Percentiles rank a stretch among this genome's conserved stretches.
Conservation (phyloP, 2,888 invertebrate genomes). For the Orthosia cruda region DNA sequence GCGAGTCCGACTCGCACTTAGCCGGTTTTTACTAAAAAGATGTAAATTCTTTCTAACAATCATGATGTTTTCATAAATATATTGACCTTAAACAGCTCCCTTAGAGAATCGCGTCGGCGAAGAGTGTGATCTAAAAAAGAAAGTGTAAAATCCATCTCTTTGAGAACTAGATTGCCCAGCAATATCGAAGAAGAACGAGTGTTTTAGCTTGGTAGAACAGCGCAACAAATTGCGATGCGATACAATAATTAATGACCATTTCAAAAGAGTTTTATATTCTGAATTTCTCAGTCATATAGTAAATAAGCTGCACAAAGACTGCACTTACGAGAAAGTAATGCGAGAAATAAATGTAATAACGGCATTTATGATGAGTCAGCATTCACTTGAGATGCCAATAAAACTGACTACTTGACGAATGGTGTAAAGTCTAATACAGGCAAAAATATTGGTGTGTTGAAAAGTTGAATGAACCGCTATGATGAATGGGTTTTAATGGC, state of each 20-base stretch:
- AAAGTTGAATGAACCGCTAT: not conserved
- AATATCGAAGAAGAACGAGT: no score
- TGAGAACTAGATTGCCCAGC: no score
- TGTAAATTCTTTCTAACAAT: no score
- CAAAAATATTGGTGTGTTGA: constrained; percentile 16
- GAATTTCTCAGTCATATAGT: constrained; percentile 32
- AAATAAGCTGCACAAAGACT: constrained; percentile 37
- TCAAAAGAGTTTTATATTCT: constrained; percentile 27
- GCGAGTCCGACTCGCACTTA: no score
- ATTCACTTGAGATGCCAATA: constrained; percentile 24
- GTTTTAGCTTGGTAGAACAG: no score
- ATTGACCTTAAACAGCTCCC: no score
- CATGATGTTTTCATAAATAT: no score
- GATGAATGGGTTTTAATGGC: not conserved
- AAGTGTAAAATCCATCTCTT: no score
- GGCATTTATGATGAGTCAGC: constrained; percentile 54
- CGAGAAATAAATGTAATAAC: constrained; percentile 20
- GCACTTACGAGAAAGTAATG: constrained; percentile 44
- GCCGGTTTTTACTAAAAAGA: no score
- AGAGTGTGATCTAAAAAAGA: no score
- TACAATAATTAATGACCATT: not conserved
- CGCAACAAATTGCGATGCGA: not conserved
- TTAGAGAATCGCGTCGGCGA: no score
- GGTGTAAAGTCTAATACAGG: not conserved
- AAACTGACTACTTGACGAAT: constrained; percentile 23